Conservation (phyloP, 2,888 invertebrate species). For the Troglohyphantes excavatus region DNA sequence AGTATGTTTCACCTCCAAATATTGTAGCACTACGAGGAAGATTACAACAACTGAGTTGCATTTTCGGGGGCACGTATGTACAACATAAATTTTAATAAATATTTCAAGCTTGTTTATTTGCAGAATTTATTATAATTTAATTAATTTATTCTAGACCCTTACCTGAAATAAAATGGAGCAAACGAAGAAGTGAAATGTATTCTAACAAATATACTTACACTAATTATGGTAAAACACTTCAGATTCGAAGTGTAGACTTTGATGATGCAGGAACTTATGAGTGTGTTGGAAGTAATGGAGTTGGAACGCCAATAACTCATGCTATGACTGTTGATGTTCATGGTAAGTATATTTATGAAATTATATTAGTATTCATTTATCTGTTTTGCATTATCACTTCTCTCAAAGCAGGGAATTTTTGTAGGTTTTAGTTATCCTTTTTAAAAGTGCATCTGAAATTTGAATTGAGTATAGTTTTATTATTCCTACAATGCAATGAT, state of each 20-base stretch:
- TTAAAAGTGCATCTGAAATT: too few species aligned
- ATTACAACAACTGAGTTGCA: slow-evolving; percentile 93
- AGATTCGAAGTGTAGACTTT: slow-evolving; percentile 92
- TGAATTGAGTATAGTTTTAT: too few species aligned
- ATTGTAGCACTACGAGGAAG: slow-evolving; percentile 92
- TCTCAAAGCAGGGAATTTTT: too few species aligned
- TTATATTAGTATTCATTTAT: too few species aligned
- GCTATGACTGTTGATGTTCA: slow-evolving; percentile 88
- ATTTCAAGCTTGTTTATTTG: not conserved
- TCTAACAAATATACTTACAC: slow-evolving; percentile 84
- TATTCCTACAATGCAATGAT: too few species aligned
- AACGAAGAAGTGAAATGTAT: slow-evolving; percentile 88
- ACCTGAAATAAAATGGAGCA: slow-evolving; percentile 96
- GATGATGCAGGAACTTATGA: slow-evolving; percentile 96
- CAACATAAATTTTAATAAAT: not conserved
- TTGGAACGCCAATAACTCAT: slow-evolving; percentile 92
- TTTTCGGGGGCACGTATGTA: slow-evolving; percentile 96
- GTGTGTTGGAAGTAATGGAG: slow-evolving; percentile 96
- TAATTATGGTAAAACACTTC: slow-evolving; percentile 96
- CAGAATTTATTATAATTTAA: not conserved
- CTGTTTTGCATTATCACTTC: too few species aligned
- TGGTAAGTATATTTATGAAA: slow-evolving; percentile 80
- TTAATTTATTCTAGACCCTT: slow-evolving; percentile 86
- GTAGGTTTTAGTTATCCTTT: too few species aligned
- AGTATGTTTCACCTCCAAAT: slow-evolving; percentile 93